phyloP scores from a whole-genome alignment of 2,888 invertebrate genomes.

The Leptopterna dolabrata region DNA sequence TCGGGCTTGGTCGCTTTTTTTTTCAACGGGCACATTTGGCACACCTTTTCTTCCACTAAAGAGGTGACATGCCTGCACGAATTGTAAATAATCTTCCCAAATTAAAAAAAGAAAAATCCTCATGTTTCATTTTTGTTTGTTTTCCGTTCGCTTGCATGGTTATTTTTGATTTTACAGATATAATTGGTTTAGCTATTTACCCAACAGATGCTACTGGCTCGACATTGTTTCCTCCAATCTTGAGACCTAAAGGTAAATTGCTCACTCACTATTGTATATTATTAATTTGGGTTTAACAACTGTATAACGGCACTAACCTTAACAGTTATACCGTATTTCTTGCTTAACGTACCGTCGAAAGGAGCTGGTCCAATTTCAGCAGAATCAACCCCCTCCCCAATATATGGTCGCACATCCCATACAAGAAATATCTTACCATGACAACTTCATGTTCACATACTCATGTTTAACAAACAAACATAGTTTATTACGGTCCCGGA shows the following conservation, averaged over 20 bases:
- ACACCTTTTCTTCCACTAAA: background rate
- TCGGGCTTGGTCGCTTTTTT: conserved; percentile 6
- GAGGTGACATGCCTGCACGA: conserved; percentile 24
- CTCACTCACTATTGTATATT: conserved; percentile 50
- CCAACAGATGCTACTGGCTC: conserved; percentile 81
- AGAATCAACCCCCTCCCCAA: conserved; percentile 15
- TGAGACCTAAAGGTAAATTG: conserved; percentile 77
- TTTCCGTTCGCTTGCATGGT: conserved; percentile 52
- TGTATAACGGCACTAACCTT: conserved; percentile 39
- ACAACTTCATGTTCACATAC: conserved; percentile 16
- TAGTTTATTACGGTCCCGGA: conserved; percentile 23
- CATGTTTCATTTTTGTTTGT: conserved; percentile 31
- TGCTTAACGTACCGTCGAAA: background rate
- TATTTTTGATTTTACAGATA: conserved; percentile 73
- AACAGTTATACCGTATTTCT: background rate
- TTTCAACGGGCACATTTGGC: conserved; percentile 26
- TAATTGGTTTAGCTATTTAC: conserved; percentile 79
- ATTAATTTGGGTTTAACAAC: conserved; percentile 36
- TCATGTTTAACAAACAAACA: background rate
- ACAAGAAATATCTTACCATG: background rate
- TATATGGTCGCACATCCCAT: conserved; percentile 6
- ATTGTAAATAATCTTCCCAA: conserved; percentile 34
- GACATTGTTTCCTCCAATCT: conserved; percentile 77
- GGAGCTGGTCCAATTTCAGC: background rate
- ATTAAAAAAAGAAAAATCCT: conserved; percentile 3